Evolutionary conservation across 2,113 vertebrate genomes (phyloP), one percentile per base, ranked within the genome.

Genomic region (Gallinago paraguaiae): DNA sequence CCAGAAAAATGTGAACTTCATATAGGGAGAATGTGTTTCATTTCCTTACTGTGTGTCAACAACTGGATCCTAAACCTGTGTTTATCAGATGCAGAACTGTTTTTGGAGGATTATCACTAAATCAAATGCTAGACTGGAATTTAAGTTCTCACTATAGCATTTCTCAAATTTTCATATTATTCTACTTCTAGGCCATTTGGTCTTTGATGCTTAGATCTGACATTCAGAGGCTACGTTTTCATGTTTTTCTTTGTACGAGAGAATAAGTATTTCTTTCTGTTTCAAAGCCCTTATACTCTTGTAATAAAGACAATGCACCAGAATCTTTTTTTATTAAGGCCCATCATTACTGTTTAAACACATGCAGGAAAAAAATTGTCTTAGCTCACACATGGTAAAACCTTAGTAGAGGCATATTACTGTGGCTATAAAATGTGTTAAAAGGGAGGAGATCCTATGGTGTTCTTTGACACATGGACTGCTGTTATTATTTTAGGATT

Each of bases 11-110:
- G 92, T 88, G 88, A 96, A 79, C 74, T 93, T 96, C 92, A 94
- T 96, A 92, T 79, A 63, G n/a, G 83, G 80, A 93, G 93, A 96
- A 96, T 76, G 93, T 95, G 95, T 97, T 97, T 97, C 91, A 96
- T 97, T 97, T 97, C 93, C 96, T 97, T 94, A 90, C 70, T 83
- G 69, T 46, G 77, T 95, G 95, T 96, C 96, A 96, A 94, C 93
- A 94, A 92, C 96, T 94, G 83, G 56, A 69, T 95, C 65, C 92
- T 92, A 84, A 95, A 94, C 77, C 37, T 65, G 43, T 95, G 80
- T 96, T 96, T 94, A 89, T 97, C 88, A 95, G 88, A 94, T 76
- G 80, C 95, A 95, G 96, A 84, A 53, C 72, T 92, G 74, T 14
- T 93, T 92, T 94, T 69, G 70, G 86, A 91, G 90, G 93, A 97